Percentiles rank a stretch among this genome's conserved stretches.
Evolutionary conservation across 2,888 invertebrate genomes (phyloP).

Genomic region (Leptinotarsa rubiginosa): DNA sequence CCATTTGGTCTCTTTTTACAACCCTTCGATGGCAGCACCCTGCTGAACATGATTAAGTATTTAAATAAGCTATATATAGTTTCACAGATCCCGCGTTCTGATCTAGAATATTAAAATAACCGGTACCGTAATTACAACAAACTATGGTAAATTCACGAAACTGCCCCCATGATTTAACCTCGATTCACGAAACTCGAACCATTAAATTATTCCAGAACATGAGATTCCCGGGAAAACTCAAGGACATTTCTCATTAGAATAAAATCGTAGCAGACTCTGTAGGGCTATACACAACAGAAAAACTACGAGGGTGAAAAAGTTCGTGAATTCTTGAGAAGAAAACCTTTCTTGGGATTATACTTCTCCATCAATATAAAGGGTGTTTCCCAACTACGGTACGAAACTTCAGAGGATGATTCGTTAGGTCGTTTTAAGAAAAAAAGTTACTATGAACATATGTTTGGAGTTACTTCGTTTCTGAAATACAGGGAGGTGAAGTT

Average conservation of each 20-base stretch:
- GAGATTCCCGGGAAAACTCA: constrained; percentile 5
- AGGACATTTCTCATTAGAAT: constrained; percentile 5
- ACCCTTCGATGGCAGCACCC: constrained; percentile 31
- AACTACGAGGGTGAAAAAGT: too few species aligned
- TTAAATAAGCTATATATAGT: constrained; percentile 23
- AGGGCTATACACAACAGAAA: background rate
- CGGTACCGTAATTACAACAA: background rate
- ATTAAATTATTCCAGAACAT: constrained; percentile 3
- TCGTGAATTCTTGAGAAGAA: too few species aligned
- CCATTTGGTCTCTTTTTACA: constrained; percentile 31
- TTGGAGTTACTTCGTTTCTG: too few species aligned
- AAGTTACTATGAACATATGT: too few species aligned
- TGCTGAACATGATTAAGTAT: constrained; percentile 11
- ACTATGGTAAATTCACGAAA: background rate
- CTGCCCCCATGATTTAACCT: background rate
- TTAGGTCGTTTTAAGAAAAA: too few species aligned
- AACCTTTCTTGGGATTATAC: too few species aligned
- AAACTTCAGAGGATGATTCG: too few species aligned
- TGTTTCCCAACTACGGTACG: too few species aligned
- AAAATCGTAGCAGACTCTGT: constrained; percentile 5
- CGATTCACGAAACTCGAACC: background rate
- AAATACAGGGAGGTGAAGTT: too few species aligned
- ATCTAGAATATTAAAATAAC: constrained; percentile 23
- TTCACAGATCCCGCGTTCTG: constrained; percentile 18
- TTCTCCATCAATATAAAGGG: too few species aligned